Evolutionary conservation across 2,797 vertebrate species (phyloP).

Genomic region (Manis javanica): DNA sequence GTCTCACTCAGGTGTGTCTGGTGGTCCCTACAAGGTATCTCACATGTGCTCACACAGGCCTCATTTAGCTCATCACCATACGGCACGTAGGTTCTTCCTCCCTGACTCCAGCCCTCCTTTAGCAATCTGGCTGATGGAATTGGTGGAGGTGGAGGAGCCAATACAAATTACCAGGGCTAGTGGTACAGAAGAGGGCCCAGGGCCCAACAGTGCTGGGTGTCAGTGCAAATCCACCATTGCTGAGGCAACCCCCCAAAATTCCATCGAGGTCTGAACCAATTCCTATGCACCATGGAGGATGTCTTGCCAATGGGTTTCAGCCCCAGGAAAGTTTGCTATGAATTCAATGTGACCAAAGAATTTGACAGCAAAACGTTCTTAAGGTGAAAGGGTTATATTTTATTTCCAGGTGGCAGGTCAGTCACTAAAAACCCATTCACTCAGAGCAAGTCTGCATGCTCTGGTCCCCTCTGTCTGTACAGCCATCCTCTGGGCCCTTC

Average conservation of each 20-base stretch:
- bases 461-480: too few relatives aligned
- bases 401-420: too few relatives aligned
- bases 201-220: background rate
- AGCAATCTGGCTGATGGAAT: background rate
- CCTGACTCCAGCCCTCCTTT: background rate
- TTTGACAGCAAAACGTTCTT: too few relatives aligned
- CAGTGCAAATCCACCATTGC: background rate
- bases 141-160: background rate
- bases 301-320: too few relatives aligned
- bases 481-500: too few relatives aligned
- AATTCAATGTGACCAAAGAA: too few relatives aligned
- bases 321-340: too few relatives aligned
- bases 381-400: too few relatives aligned
- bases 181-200: background rate
- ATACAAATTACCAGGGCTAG: background rate
- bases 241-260: background rate
- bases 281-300: background rate
- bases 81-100: background rate
- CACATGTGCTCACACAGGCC: background rate
- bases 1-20: background rate
- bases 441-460: too few relatives aligned
- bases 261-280: background rate
- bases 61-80: background rate
- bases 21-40: background rate
- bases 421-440: too few relatives aligned